Evolutionary conservation across 2,888 invertebrate genomes (phyloP).

Genomic region (Agrochola litura): DNA sequence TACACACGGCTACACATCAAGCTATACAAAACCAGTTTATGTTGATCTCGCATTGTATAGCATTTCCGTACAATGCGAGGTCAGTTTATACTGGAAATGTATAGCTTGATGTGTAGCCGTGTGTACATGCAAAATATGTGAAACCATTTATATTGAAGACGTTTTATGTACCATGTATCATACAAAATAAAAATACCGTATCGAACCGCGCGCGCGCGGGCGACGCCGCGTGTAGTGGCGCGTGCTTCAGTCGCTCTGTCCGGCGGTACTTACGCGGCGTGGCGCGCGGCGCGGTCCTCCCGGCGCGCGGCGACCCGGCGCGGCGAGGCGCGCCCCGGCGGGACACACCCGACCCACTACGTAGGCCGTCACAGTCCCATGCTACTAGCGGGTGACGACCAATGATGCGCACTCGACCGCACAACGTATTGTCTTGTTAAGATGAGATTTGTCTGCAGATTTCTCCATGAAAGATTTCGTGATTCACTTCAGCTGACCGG

Average conservation of each 20-base stretch:
- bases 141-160: neutral
- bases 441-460: neutral
- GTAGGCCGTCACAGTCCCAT: no score
- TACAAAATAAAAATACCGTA: neutral
- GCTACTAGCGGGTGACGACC: no score
- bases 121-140: neutral
- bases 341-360: no score
- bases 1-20: no score
- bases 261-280: conserved; percentile 8
- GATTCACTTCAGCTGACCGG: neutral
- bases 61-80: no score
- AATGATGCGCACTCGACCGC: neutral
- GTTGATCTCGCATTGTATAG: no score
- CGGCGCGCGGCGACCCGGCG: no score
- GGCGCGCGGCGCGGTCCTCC: neutral
- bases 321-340: no score
- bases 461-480: neutral
- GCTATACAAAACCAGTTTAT: no score
- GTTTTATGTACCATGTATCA: neutral
- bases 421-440: neutral
- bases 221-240: conserved; percentile 7
- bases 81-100: no score
- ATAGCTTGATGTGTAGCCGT: no score
- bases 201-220: neutral
- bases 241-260: neutral